Evolutionary conservation across 2,113 vertebrate species (phyloP).

Genomic region (Hyperopisus bebe): DNA sequence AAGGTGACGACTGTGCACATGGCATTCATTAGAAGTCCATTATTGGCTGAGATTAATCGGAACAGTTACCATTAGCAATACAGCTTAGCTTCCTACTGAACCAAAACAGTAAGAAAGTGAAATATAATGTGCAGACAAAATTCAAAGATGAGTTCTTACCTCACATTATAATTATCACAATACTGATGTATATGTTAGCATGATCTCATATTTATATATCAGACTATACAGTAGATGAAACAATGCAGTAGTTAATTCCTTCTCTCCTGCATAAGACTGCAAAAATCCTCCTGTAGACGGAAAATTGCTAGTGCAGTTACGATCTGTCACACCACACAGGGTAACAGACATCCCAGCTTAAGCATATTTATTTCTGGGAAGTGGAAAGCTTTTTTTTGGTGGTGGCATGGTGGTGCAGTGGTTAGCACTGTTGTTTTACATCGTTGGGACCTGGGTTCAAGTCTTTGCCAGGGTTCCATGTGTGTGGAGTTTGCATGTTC

Average conservation of each 20-base stretch:
- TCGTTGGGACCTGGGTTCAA: no score
- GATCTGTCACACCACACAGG: neutral
- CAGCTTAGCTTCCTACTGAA: slow-evolving; percentile 25
- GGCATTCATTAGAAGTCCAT: slow-evolving; percentile 36
- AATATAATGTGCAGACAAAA: neutral
- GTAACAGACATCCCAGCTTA: neutral
- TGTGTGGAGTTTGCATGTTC: no score
- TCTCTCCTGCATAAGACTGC: neutral
- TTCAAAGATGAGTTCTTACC: neutral
- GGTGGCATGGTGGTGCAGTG: no score
- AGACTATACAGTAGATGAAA: neutral
- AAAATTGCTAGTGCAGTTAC: neutral
- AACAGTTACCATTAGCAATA: slow-evolving; percentile 57
- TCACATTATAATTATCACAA: neutral
- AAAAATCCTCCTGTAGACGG: neutral
- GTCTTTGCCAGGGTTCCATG: no score
- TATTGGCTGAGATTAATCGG: slow-evolving; percentile 39
- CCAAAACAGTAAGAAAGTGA: neutral
- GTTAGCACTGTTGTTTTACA: no score
- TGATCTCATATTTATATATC: slow-evolving; percentile 2
- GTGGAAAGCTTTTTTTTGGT: neutral
- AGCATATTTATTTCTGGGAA: neutral
- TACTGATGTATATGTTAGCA: neutral
- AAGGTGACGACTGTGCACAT: slow-evolving; percentile 59
- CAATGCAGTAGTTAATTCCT: neutral